Percentiles rank a stretch among this genome's conserved stretches.
These are phyloP conservation scores for Philereme vetulata DNA, from an alignment of 2,888 invertebrate species.

Conservation along the genomic window DNA sequence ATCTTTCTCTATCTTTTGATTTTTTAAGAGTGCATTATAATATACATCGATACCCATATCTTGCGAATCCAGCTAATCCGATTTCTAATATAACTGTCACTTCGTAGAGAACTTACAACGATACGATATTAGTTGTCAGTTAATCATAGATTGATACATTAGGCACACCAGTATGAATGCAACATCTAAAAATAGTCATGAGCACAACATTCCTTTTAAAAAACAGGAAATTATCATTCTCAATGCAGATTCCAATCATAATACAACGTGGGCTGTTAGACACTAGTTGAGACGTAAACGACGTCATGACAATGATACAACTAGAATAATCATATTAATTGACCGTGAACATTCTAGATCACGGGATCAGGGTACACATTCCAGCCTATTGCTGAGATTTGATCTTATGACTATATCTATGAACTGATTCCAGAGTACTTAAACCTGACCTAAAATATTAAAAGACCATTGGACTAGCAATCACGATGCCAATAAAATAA, in stretches of 20 bases:
- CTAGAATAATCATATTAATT: slow-evolving; percentile 15
- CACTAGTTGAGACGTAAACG: slow-evolving; percentile 7
- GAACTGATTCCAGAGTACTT: background rate
- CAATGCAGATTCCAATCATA: slow-evolving; percentile 27
- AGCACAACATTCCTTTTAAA: slow-evolving; percentile 13
- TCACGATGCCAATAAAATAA: no score
- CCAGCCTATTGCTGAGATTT: slow-evolving; percentile 8
- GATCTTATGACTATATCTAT: slow-evolving; percentile 1
- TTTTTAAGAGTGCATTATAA: no score
- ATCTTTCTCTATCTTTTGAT: no score
- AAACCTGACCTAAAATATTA: background rate
- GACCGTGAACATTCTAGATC: slow-evolving; percentile 25
- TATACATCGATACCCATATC: no score
- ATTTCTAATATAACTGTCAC: no score
- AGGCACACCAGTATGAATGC: slow-evolving; percentile 5
- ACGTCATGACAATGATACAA: background rate
- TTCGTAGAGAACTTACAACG: no score
- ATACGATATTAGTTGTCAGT: no score
- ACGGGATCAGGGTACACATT: slow-evolving; percentile 19
- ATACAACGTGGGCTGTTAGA: slow-evolving; percentile 28
- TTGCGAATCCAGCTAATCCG: no score
- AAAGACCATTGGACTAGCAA: no score
- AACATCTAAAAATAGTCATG: slow-evolving; percentile 33
- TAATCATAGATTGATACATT: no score
- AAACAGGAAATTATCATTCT: slow-evolving; percentile 38